A percentile compares a stretch with the other conserved stretches of the same genome.
Conservation (phyloP, 2,113 vertebrate species). For the Muscicapa adusta region DNA sequence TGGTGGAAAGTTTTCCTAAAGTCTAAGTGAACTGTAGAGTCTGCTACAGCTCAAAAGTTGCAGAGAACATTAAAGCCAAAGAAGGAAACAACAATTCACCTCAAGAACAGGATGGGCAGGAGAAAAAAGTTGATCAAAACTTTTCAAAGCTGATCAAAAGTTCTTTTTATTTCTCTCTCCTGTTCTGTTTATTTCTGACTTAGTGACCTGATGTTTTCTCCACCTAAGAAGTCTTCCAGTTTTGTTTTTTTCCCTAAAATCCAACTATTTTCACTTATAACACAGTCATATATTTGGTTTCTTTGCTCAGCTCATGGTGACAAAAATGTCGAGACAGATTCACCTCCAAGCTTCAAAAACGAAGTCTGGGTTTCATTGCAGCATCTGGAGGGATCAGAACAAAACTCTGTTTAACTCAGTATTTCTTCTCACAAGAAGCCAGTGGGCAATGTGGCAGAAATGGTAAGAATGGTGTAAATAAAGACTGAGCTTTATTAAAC, state of each 20-base stretch:
- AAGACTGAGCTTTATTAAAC: not conserved
- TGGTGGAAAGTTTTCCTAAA: not conserved
- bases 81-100: not conserved
- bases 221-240: not conserved
- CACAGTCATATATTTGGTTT: not conserved
- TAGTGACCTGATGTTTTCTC: not conserved
- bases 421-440: not conserved
- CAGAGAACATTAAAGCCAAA: not conserved
- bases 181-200: not conserved
- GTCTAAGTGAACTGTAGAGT: not conserved
- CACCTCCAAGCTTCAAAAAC: not conserved
- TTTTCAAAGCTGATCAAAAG: not conserved
- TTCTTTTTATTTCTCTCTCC: not conserved
- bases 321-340: not conserved
- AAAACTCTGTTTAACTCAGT: not conserved
- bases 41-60: not conserved
- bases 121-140: not conserved
- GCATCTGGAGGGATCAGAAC: not conserved
- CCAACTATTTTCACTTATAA: not conserved
- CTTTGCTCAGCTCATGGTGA: not conserved
- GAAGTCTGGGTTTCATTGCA: not conserved
- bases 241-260: not conserved
- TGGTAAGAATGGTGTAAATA: not conserved
- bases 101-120: not conserved
- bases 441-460: not conserved